A percentile compares a stretch with the other conserved stretches of the same genome.
Evolutionary conservation across 2,888 invertebrate species (phyloP).

Genomic region (Andrena dorsata): DNA sequence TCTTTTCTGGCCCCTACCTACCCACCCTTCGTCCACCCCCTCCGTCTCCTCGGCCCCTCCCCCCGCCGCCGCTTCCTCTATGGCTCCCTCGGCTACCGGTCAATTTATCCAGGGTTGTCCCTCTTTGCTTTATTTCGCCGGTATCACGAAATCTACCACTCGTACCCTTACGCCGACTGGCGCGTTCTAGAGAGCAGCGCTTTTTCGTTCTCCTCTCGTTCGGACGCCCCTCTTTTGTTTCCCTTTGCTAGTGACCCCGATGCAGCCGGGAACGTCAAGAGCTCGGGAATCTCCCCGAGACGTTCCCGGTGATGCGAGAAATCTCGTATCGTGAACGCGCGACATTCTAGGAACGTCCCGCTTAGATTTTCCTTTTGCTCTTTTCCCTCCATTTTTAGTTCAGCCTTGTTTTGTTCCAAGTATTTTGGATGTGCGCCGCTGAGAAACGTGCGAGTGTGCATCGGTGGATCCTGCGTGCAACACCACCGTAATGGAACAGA

Average conservation of each 20-base stretch:
- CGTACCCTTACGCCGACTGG: conserved; percentile 18
- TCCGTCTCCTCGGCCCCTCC: conserved; percentile 13
- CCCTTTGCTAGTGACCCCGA: conserved; percentile 41
- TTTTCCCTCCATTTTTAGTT: not conserved
- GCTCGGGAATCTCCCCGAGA: conserved; percentile 34
- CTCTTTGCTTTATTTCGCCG: conserved; percentile 73
- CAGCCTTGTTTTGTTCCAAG: not conserved
- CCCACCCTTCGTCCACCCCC: conserved; percentile 14
- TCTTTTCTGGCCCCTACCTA: conserved; percentile 30
- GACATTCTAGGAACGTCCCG: not conserved
- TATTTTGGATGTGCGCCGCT: not conserved
- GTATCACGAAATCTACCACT: conserved; percentile 65
- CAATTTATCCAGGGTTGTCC: conserved; percentile 81
- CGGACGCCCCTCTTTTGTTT: conserved; percentile 50
- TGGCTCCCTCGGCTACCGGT: conserved; percentile 75
- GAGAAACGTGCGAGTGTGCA: too few species aligned
- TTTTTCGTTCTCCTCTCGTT: conserved; percentile 53
- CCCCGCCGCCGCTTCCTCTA: conserved; percentile 1
- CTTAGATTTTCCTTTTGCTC: not conserved
- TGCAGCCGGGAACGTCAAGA: conserved; percentile 1
- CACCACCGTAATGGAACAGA: too few species aligned
- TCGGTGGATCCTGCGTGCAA: too few species aligned
- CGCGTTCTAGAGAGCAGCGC: conserved; percentile 32
- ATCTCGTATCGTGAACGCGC: conserved; percentile 6
- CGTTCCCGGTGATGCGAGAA: conserved; percentile 19